Percentiles rank a stretch among this genome's conserved stretches.
phyloP scores from a whole-genome alignment of 2,113 vertebrate genomes.

The Scartelaos histophorus region DNA sequence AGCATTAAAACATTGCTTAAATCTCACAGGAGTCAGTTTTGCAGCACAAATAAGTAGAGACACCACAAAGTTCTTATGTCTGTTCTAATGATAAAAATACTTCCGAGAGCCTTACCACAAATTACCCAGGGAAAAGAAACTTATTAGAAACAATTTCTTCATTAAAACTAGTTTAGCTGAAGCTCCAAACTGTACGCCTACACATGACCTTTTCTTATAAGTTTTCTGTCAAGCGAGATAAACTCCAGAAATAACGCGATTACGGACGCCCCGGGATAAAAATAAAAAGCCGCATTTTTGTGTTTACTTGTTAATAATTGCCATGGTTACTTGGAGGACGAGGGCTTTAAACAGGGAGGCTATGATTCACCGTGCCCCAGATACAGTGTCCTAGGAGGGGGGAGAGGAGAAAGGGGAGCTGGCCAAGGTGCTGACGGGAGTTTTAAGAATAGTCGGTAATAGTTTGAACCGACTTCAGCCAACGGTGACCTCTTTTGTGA shows the following conservation, averaged over 20 bases:
- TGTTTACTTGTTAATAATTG: not conserved
- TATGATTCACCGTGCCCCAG: slow-evolving; percentile 1
- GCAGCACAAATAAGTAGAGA: not conserved
- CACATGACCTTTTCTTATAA: not conserved
- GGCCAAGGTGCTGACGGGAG: not conserved
- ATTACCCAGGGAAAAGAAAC: not conserved
- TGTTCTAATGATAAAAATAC: not conserved
- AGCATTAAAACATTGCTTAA: too few relatives aligned
- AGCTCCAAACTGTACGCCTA: not conserved
- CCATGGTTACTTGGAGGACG: not conserved
- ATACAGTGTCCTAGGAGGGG: not conserved
- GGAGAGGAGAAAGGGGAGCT: not conserved
- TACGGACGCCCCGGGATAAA: not conserved
- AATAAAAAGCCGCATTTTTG: not conserved
- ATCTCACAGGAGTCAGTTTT: too few relatives aligned
- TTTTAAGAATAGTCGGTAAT: not conserved
- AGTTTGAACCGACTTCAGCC: not conserved
- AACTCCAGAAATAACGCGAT: not conserved
- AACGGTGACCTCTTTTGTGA: not conserved
- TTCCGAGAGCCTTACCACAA: not conserved
- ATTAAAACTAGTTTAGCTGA: slow-evolving; percentile 4
- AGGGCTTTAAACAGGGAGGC: not conserved
- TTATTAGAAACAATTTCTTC: not conserved
- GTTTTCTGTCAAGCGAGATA: not conserved
- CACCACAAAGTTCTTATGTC: too few relatives aligned